Base-by-base conservation (phyloP, 2,888 invertebrate species). In the Spodoptera littoralis region DNA sequence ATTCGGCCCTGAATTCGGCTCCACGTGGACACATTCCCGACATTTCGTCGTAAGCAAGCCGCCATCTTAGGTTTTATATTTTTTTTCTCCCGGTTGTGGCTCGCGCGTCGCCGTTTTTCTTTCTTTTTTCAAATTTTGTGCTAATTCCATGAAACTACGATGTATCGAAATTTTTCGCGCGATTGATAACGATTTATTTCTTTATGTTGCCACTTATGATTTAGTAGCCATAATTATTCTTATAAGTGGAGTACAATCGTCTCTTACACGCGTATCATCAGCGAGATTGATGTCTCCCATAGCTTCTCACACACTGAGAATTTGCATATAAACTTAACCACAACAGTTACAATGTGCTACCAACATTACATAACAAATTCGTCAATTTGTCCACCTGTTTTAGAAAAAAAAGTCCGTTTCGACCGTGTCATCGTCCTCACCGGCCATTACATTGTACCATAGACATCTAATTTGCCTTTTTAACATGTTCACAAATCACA, bases 1-100 rank as follows among this genome's bases (percentile, higher is more conserved):
- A 86, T 85, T 87, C 84, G 89, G 84, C 89, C 90, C 85, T 88
- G 91, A 88, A 87, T 89, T 87, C 85, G 88, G 64, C 68, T 79
- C 86, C 84, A 91, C 91, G 92, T 92, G 91, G 90, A 86, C 87
- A 85, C 89, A 92, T 93, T 92, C 92, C 79, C 88, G 81, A 83
- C 91, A 91, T 94, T 91, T 90, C 86, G 88, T 85, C 84, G 86
- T 83, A 76, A 77, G 76, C 77, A 73, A 71, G 77, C 79, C 79
- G 79, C 79, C 79, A 79, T 79, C 70, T 79, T 79, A 58, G 58
- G 12, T 71, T 79, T 76, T 77, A 50, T 68, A 71, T 67, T 67
- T 75, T 75, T 66, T 66, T 67, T 8, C 36, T 36, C 36, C 9
- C 54, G 57, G 55, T 58, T 64, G 48, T 65, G 70, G 73, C 79